Evolutionary conservation across 1,140 invertebrate species (phyloP).

Genomic region (Hypsibius dujardini): DNA sequence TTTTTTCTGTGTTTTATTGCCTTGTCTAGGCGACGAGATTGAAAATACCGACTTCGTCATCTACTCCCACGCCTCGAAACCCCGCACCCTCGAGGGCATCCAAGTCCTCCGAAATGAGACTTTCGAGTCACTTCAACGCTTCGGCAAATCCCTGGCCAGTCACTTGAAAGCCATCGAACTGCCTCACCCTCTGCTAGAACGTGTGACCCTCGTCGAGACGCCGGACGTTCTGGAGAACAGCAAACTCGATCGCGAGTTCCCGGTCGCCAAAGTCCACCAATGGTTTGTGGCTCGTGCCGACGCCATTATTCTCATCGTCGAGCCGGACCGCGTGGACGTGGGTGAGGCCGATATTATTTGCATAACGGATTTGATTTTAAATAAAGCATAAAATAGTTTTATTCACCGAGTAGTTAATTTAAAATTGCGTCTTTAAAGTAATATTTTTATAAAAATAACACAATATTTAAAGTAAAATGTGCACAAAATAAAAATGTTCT

Average conservation of each 20-base stretch:
- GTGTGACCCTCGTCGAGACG: not conserved
- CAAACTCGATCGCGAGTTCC: slow-evolving; percentile 8
- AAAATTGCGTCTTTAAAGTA: too few species aligned
- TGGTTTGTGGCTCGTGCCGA: not conserved
- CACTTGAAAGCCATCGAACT: slow-evolving; percentile 9
- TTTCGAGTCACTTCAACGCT: not conserved
- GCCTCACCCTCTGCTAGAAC: not conserved
- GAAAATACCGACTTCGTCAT: slow-evolving; percentile 9
- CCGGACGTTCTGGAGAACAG: not conserved
- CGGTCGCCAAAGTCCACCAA: not conserved
- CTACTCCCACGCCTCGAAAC: not conserved
- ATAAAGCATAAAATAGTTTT: too few species aligned
- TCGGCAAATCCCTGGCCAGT: slow-evolving; percentile 5
- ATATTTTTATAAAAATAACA: too few species aligned
- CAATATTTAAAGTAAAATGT: too few species aligned
- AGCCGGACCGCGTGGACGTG: slow-evolving; percentile 3
- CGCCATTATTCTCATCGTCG: slow-evolving; percentile 9
- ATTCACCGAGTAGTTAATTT: too few species aligned
- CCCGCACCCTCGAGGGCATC: not conserved
- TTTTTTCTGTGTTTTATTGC: too few species aligned
- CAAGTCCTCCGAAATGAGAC: not conserved
- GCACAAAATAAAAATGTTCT: too few species aligned
- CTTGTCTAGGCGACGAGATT: not conserved
- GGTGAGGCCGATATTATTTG: too few species aligned
- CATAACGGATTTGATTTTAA: too few species aligned